Conservation (phyloP, 2,888 invertebrate species). For the Eledona agricola region DNA sequence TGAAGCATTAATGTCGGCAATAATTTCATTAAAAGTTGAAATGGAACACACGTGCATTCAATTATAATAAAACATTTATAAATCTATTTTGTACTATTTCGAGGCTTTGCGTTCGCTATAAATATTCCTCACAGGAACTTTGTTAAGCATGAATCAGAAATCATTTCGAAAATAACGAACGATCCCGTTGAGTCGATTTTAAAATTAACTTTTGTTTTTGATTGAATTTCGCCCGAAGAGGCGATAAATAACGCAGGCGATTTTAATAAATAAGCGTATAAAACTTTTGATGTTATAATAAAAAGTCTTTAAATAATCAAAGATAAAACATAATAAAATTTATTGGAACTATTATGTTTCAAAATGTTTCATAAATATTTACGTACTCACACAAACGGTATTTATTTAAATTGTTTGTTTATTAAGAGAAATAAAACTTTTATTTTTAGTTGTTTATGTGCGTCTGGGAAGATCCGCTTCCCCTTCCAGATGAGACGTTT, state of each 20-base stretch:
- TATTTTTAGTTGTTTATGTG: constrained; percentile 39
- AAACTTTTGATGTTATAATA: constrained; percentile 51
- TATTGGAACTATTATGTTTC: constrained; percentile 51
- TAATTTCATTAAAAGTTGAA: constrained; percentile 62
- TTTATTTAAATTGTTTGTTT: constrained; percentile 52
- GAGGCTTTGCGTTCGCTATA: constrained; percentile 51
- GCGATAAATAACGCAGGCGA: constrained; percentile 29
- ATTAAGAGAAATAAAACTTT: constrained; percentile 50
- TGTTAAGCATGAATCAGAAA: constrained; percentile 42
- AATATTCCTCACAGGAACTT: constrained; percentile 47
- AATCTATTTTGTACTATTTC: constrained; percentile 57
- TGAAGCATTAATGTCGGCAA: constrained; percentile 60
- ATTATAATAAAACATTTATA: constrained; percentile 61
- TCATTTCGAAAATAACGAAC: constrained; percentile 27
- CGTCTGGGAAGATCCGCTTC: constrained; percentile 24
- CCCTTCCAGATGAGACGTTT: no score
- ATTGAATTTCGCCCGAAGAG: constrained; percentile 9
- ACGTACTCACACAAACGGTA: constrained; percentile 47
- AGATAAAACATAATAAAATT: constrained; percentile 52
- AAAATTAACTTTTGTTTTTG: constrained; percentile 27
- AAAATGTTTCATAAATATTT: constrained; percentile 51
- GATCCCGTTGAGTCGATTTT: constrained; percentile 5
- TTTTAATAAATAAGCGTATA: constrained; percentile 45
- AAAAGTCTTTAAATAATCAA: constrained; percentile 51
- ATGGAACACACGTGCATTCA: constrained; percentile 60